Evolutionary conservation across 2,113 vertebrate species (phyloP).

Genomic region (Microtus pennsylvanicus): DNA sequence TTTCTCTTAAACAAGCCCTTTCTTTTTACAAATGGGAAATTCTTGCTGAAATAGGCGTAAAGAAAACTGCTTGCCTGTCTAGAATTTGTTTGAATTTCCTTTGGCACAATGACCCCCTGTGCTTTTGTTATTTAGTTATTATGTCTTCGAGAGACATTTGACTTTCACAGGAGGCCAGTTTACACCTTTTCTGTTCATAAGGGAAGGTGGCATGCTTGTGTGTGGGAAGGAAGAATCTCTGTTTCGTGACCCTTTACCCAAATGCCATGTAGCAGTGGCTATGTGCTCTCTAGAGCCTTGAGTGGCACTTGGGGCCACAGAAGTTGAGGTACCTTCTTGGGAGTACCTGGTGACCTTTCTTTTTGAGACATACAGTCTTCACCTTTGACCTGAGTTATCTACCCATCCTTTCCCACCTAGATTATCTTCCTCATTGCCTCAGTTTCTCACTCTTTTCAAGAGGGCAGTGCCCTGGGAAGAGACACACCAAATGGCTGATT

Average conservation of each 20-base stretch:
- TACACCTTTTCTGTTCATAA: fast-evolving
- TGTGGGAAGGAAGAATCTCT: background rate
- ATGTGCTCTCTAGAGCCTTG: fast-evolving
- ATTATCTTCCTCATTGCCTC: fast-evolving
- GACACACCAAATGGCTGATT: background rate
- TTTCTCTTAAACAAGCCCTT: background rate
- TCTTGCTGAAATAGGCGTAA: background rate
- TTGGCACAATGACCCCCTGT: background rate
- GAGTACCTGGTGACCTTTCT: fast-evolving
- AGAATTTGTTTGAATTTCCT: background rate
- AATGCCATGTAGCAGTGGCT: fast-evolving
- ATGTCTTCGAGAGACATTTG: fast-evolving
- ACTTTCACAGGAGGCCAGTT: fast-evolving
- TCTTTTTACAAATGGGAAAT: background rate
- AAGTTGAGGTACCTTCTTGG: fast-evolving
- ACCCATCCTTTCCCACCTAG: background rate
- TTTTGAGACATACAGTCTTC: background rate
- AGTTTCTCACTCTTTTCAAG: fast-evolving
- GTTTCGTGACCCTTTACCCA: fast-evolving
- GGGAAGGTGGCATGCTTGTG: fast-evolving
- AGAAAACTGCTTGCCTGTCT: background rate
- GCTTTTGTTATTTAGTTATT: background rate
- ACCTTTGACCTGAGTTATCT: background rate
- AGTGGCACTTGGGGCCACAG: background rate
- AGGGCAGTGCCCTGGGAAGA: background rate